Evolutionary conservation across 2,113 vertebrate genomes (phyloP).

Genomic region (Leptosomus discolor): DNA sequence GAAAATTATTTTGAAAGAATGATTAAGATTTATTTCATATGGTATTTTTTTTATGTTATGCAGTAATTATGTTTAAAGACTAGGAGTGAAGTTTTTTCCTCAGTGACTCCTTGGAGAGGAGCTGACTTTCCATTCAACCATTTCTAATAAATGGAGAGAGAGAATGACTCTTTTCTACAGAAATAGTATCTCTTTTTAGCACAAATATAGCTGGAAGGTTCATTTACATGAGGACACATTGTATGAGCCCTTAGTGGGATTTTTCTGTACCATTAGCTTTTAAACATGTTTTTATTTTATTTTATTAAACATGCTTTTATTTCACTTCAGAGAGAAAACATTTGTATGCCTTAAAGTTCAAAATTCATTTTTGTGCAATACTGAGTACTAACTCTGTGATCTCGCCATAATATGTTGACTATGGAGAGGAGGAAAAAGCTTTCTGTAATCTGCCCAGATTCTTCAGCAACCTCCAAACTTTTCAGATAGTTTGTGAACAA

Average conservation of each 20-base stretch:
- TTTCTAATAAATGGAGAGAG: not conserved
- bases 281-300: not conserved
- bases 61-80: not conserved
- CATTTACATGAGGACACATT: not conserved
- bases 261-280: not conserved
- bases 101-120: accelerated
- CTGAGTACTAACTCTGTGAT: not conserved
- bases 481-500: not conserved
- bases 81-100: not conserved
- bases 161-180: not conserved
- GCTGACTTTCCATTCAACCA: not conserved
- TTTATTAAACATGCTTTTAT: not conserved
- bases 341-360: not conserved
- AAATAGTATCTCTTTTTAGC: not conserved
- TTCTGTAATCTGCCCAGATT: not conserved
- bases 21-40: not conserved
- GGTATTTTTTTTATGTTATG: not conserved
- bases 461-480: not conserved
- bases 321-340: not conserved
- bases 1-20: not conserved
- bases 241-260: not conserved
- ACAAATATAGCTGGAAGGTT: not conserved
- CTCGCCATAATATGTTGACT: not conserved
- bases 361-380: not conserved
- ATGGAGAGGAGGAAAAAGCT: not conserved